Base-by-base conservation (phyloP, 2,888 invertebrate genomes). In the Euproctis similis region DNA sequence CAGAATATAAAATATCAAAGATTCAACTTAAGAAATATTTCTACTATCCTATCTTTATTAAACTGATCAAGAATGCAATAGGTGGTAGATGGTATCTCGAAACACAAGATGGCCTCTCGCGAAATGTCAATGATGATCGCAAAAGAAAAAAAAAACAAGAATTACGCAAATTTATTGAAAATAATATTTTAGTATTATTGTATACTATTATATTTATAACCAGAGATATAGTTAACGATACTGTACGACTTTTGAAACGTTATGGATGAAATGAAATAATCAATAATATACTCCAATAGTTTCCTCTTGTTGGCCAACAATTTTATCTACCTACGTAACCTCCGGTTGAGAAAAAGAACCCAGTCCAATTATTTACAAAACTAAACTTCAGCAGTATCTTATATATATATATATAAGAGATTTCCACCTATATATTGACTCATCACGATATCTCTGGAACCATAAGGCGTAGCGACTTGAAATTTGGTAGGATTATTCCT, bases 71-170 rank as follows among this genome's bases (percentile, higher is more conserved):
- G n/a, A n/a, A n/a, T n/a, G n/a, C n/a, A n/a, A n/a, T n/a, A n/a
- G n/a, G n/a, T n/a, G n/a, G n/a, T n/a, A n/a, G n/a, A n/a, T n/a
- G n/a, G n/a, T 5, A 20, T 20, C 20, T 20, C 10, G 11, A 21
- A 20, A 6, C 16, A 20, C 8, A n/a, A 14, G 26, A 7, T 17
- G 8, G 25, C 28, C 29, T 27, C 17, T 28, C 8, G 2, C 6
- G 2, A 44, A 44, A 44, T 46, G 34, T 38, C 30, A 46, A 42
- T 35, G 39, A 46, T 17, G 28, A 12, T 9, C 29, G 17, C 9
- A 22, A n/a, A n/a, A n/a, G n/a, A n/a, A n/a, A n/a, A n/a, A n/a
- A n/a, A n/a, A n/a, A n/a, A 20, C 7, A 23, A 12, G 21, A 8
- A 20, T 39, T 43, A 26, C 43, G 22, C 22, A 32, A 46, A 42